Base-by-base conservation (phyloP, 2,888 invertebrate species). In the Urechis unicinctus region DNA sequence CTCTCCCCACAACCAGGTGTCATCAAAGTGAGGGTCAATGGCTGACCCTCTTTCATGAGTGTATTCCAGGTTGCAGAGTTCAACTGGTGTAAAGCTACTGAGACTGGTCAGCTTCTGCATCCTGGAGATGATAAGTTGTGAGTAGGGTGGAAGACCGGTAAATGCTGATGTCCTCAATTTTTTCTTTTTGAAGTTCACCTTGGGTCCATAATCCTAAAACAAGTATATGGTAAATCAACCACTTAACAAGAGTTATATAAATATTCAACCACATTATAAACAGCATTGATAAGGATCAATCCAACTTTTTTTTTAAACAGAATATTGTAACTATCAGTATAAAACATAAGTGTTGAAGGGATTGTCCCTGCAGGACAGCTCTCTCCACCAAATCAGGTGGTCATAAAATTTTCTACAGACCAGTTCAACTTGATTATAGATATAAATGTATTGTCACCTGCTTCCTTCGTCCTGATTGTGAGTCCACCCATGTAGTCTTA, bases 1-100 rank as follows among this genome's bases (percentile, higher is more conserved):
- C 78, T 97, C 94, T 4, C 98, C 98, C 98, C 98, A 99, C 57
- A 99, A 85, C 98, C 98, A 98, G 73, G 91, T 91, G 71, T 99
- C 98, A 78, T 98, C 98, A 65, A 95, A 89, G 74, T 99, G 98
- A 13, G 95, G 91, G 78, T 97, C 97, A 64, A 99, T 98, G 1
- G 91, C 89, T 0, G 97, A 91, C 1, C 96, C 96, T 55, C 76
- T 64, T 41, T 69, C 69, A 24, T 89, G 87, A 64, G 87, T 85
- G 79, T 98, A 98, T 72, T 98, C 97, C 61, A 98, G 81, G 50
- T 93, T 90, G 78, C 98, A 98, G 73, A 97, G 91, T 74, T 98
- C 96, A 53, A 96, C 88, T 0, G 90, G 89, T 74, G 85, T 82
- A 74, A 89, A 96, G 65, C 83, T 82, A 1, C 81, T 75, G 52